These are phyloP conservation scores for Patella ulyssiponensis DNA, from an alignment of 2,888 invertebrate genomes.

Conservation along the genomic window DNA sequence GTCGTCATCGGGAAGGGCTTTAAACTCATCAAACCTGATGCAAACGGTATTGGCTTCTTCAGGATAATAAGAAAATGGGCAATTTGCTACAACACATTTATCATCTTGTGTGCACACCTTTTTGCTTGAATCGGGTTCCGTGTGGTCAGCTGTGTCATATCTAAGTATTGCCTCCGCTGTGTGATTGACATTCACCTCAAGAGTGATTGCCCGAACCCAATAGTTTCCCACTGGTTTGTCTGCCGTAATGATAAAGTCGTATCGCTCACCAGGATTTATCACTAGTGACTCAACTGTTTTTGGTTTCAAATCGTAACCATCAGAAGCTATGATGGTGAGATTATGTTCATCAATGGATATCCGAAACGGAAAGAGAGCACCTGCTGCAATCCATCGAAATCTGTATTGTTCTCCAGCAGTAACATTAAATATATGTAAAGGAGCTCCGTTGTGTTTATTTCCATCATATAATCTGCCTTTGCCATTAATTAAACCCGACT, in stretches of 20 bases:
- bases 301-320: slow-evolving; percentile 41
- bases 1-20: slow-evolving; percentile 25
- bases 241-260: background rate
- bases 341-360: slow-evolving; percentile 43
- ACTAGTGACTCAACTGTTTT: slow-evolving; percentile 2
- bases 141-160: slow-evolving; percentile 24
- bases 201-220: background rate
- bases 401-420: slow-evolving; percentile 18
- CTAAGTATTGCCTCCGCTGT: slow-evolving; percentile 22
- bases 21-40: slow-evolving; percentile 35
- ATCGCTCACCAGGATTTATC: slow-evolving; percentile 13
- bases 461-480: slow-evolving; percentile 44
- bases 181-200: background rate
- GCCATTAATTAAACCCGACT: slow-evolving; percentile 56
- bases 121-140: background rate
- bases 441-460: background rate
- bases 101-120: slow-evolving; percentile 35
- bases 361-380: slow-evolving; percentile 36
- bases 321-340: slow-evolving; percentile 40
- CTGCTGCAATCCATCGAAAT: slow-evolving; percentile 41
- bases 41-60: slow-evolving; percentile 29
- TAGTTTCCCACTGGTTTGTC: slow-evolving; percentile 8
- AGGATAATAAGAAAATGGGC: slow-evolving; percentile 45
- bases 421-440: background rate
- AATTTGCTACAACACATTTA: slow-evolving; percentile 46